A percentile compares a stretch with the other conserved stretches of the same genome.
These are phyloP conservation scores for Gryllus longicercus DNA, from an alignment of 2,888 invertebrate species.

Conservation along the genomic window DNA sequence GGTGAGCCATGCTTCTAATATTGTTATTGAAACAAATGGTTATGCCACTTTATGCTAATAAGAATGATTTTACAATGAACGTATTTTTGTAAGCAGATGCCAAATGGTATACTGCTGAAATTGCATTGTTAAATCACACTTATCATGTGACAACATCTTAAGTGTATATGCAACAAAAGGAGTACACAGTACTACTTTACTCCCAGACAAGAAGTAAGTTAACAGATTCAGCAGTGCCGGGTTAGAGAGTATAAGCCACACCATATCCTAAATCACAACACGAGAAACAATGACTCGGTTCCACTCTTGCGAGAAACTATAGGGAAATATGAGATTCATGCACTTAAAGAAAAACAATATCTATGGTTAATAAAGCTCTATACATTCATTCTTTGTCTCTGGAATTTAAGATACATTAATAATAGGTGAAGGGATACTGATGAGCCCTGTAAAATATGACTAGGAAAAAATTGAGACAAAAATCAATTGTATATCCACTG, in stretches of 20 bases:
- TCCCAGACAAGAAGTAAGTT: neutral
- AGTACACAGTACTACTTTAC: neutral
- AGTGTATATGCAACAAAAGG: neutral
- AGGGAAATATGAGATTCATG: neutral
- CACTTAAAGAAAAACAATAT: neutral
- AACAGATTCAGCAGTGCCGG: neutral
- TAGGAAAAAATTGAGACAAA: slow-evolving; percentile 33
- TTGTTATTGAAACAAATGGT: too few relatives aligned
- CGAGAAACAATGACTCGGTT: neutral
- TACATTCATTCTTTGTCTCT: too few relatives aligned
- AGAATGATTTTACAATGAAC: too few relatives aligned
- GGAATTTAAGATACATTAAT: too few relatives aligned
- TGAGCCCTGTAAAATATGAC: slow-evolving; percentile 35
- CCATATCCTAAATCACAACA: neutral
- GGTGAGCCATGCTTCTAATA: too few relatives aligned
- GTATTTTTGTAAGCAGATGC: too few relatives aligned
- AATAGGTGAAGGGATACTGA: neutral
- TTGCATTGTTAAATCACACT: too few relatives aligned
- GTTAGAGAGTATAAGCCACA: neutral
- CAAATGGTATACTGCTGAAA: too few relatives aligned
- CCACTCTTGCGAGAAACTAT: neutral
- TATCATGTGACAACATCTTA: too few relatives aligned
- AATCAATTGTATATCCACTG: neutral
- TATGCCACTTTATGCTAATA: too few relatives aligned
- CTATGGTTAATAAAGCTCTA: neutral